phyloP scores from a whole-genome alignment of 2,797 vertebrate species.

The Molossus alvarezi region DNA sequence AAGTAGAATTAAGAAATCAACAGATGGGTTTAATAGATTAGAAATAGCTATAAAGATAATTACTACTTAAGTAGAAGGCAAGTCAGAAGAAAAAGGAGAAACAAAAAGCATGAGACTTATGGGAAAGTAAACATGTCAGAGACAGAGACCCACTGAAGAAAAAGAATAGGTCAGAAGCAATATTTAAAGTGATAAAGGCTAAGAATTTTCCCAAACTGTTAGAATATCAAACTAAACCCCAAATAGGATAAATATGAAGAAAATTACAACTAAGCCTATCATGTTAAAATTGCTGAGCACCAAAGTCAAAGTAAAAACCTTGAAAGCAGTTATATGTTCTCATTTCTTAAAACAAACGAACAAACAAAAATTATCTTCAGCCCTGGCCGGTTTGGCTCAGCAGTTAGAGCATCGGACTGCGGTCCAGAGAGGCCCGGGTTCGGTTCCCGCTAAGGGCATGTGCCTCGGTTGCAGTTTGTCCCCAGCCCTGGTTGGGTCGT shows the following conservation, averaged over 20 bases:
- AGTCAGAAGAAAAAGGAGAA: slow-evolving; percentile 55
- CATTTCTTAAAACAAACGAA: neutral
- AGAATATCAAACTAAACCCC: slow-evolving; percentile 57
- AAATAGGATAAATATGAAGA: slow-evolving; percentile 43
- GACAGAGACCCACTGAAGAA: neutral
- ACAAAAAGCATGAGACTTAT: slow-evolving; percentile 43
- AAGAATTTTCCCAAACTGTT: slow-evolving; percentile 31
- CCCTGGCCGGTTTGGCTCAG: too few relatives aligned
- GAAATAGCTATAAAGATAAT: slow-evolving; percentile 55
- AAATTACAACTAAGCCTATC: slow-evolving; percentile 53
- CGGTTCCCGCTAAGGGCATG: too few relatives aligned
- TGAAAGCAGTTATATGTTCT: slow-evolving; percentile 25
- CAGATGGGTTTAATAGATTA: slow-evolving; percentile 54
- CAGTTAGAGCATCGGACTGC: too few relatives aligned
- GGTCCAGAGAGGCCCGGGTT: too few relatives aligned
- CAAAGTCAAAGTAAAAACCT: slow-evolving; percentile 7
- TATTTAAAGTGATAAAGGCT: slow-evolving; percentile 47
- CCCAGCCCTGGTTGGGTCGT: too few relatives aligned
- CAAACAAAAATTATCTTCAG: neutral
- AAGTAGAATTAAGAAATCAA: slow-evolving; percentile 53
- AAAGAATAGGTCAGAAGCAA: neutral
- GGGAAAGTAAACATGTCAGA: neutral
- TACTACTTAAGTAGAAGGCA: slow-evolving; percentile 26
- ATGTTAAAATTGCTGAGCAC: slow-evolving; percentile 40
- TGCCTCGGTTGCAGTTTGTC: too few relatives aligned